Base-by-base conservation (phyloP, 2,888 invertebrate species). In the Eledona agricola region DNA sequence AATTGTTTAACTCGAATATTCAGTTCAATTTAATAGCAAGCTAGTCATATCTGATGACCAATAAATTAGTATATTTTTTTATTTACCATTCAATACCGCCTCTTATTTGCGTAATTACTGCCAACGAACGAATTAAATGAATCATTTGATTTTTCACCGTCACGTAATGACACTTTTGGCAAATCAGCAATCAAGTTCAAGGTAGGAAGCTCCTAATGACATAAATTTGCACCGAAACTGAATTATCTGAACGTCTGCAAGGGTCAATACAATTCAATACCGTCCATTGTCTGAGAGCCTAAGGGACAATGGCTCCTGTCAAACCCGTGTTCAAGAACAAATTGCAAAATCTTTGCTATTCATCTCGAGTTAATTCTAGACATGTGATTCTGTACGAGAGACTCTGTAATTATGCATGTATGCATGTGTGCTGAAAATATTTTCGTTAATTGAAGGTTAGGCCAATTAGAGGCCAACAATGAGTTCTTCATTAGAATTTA, bases 341-440 rank as follows among this genome's bases (percentile, higher is more conserved):
- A 45, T 45, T 45, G 45, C 45, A 45, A 45, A 45, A 45, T 45
- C 17, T 40, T 40, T 17, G 13, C 43, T 43, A 32, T 45, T 45
- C 45, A 45, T 45, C 12, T 4, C 17, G 16, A n/a, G 23, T 22
- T 45, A 45, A 45, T 45, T 34, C 32, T 23, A 45, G 13, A 15
- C 13, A 25, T 26, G 26, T 40, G 40, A 15, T 15, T 40, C 11
- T 40, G 23, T 6, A 10, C 13, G 23, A 10, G 23, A 37, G 26
- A 40, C 26, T 26, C 40, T 40, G 9, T 40, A 40, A 40, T 40
- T 40, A 40, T 40, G n/a, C 15, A 9, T 23, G 23, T 37, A 22
- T 20, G 11, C 26, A 15, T 15, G 28, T 34, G 20, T 35, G 10
- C 9, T 37, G 37, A 1, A 37, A 37, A 37, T 13, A 13, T 10